Base-by-base conservation (phyloP, 2,888 invertebrate genomes). In the Netelia virgata region DNA sequence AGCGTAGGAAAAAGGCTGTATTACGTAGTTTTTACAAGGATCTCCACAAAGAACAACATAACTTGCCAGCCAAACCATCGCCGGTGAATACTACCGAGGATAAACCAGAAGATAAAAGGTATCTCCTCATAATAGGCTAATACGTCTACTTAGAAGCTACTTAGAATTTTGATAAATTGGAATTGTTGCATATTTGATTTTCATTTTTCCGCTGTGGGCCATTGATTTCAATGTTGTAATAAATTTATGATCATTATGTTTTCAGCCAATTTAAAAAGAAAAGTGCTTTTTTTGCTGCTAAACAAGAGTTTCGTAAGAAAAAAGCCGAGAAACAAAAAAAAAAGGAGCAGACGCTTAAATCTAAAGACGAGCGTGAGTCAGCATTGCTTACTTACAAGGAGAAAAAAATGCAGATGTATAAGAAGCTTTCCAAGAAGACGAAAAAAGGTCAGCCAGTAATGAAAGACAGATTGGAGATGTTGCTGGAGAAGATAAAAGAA, bases 391-490 rank as follows among this genome's bases (percentile, higher is more conserved):
- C 95, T 86, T 97, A 97, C 89, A 96, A 96, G 88, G 95, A 96
- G 90, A 96, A 96, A 88, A 97, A 96, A 88, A 94, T 95, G 66
- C 96, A 96, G 69, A 96, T 95, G 81, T 96, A 95, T 85, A 97
- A 96, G 93, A 96, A 96, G 86, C 93, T 98, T 59, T 96, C 96
- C 68, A 96, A 96, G 91, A 97, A 96, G 91, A 98, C 97, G 0
- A 96, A 95, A 88, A 97, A 95, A 89, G 98, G 98, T 0, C 98
- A 98, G 91, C 98, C 98, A 0, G 94, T 97, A 1, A 98, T 98
- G 97, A 97, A 96, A 82, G 96, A 96, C 75, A 95, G 97, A 88
- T 94, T 98, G 91, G 96, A 98, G 93, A 92, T 97, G 90, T 94
- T 98, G 74, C 93, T 97, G 16, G 96, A 97, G 90, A 96, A 97